A percentile compares a stretch with the other conserved stretches of the same genome.
These are phyloP conservation scores for Conopomorpha cramerella DNA, from an alignment of 1,140 invertebrate genomes.

Conservation along the genomic window DNA sequence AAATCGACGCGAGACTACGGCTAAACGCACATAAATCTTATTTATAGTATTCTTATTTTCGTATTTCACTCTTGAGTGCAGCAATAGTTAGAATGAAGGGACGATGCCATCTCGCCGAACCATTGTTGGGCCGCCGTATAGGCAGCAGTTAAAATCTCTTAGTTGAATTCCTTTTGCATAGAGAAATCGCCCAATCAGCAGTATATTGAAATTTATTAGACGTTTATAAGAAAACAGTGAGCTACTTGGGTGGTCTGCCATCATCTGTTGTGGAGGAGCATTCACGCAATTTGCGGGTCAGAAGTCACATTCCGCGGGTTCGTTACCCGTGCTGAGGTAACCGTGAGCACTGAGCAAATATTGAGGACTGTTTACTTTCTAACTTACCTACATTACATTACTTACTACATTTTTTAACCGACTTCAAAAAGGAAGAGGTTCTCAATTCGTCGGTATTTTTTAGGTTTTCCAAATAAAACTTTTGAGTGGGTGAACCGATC, in stretches of 20 bases:
- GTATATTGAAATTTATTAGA: too few species aligned
- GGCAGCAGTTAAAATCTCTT: background rate
- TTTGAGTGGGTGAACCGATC: too few species aligned
- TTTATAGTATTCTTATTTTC: conserved; percentile 53
- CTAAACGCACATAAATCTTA: conserved; percentile 53
- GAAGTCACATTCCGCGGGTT: conserved; percentile 21
- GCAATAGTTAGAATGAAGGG: conserved; percentile 39
- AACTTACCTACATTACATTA: too few species aligned
- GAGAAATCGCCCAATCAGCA: too few species aligned
- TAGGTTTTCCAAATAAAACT: too few species aligned
- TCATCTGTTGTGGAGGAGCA: conserved; percentile 19
- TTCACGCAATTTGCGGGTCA: conserved; percentile 30
- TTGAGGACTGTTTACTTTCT: too few species aligned
- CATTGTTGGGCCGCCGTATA: conserved; percentile 16
- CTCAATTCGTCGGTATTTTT: too few species aligned
- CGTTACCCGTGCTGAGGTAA: conserved; percentile 21
- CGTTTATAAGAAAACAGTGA: conserved; percentile 13
- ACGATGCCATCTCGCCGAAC: conserved; percentile 8
- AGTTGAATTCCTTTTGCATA: conserved; percentile 6
- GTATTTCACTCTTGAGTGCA: conserved; percentile 32
- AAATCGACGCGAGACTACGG: conserved; percentile 46
- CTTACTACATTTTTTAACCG: too few species aligned
- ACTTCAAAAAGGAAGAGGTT: too few species aligned
- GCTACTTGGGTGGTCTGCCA: conserved; percentile 31
- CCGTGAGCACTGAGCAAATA: too few species aligned